phyloP scores from a whole-genome alignment of 2,888 invertebrate genomes.

The Amphipoea lucens region DNA sequence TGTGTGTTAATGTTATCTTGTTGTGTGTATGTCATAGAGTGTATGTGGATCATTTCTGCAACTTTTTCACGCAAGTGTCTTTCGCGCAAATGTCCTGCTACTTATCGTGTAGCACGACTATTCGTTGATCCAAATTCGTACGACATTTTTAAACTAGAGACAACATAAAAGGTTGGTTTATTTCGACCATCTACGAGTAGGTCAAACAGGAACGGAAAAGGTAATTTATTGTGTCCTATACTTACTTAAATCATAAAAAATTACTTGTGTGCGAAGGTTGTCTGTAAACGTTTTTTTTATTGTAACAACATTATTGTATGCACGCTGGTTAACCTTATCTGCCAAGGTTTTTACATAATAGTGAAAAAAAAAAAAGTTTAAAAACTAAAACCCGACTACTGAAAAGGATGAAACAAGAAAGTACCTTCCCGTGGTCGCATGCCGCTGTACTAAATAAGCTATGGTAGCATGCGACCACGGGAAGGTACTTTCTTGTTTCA shows the following conservation, averaged over 20 bases:
- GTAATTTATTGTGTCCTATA: neutral
- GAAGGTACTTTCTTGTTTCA: too few species aligned
- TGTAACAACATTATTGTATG: neutral
- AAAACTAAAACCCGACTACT: too few species aligned
- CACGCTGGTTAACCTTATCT: neutral
- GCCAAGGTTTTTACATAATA: neutral
- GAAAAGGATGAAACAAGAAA: too few species aligned
- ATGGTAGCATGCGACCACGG: too few species aligned
- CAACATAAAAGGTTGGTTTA: slow-evolving; percentile 2
- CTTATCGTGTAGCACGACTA: neutral
- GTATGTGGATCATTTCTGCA: neutral
- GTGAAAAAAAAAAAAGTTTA: too few species aligned
- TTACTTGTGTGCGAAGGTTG: neutral
- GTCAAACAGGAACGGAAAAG: neutral
- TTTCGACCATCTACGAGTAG: neutral
- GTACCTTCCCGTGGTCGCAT: too few species aligned
- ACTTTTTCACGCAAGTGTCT: neutral
- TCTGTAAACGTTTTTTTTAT: neutral
- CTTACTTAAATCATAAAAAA: neutral
- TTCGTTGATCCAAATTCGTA: neutral
- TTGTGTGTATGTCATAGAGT: too few species aligned
- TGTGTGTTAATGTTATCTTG: too few species aligned
- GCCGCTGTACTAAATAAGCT: too few species aligned
- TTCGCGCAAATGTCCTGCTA: neutral
- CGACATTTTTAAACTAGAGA: neutral